Evolutionary conservation across 2,888 invertebrate species (phyloP), one percentile per base, ranked within the genome.

Genomic region (Ceramica pisi): DNA sequence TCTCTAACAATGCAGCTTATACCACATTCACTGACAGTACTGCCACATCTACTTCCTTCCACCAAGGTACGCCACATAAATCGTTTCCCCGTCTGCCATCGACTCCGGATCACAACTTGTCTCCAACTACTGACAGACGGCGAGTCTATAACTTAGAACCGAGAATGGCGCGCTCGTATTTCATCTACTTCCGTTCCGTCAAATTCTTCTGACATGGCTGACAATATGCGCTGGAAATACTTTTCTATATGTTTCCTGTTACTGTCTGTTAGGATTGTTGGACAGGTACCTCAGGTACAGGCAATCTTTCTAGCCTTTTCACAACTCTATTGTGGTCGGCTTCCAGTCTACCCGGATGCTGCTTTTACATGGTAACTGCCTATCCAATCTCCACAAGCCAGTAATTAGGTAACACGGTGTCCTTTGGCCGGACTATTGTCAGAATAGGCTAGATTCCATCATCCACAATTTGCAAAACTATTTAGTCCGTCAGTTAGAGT

Each of bases 81-180:
- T 70, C 46, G 10, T 19, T 21, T 19, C 10, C 26, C 23, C 67
- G 53, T 26, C 57, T 51, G 50, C 62, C 53, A 78, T 70, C 57
- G 67, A 61, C 31, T 38, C 55, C 63, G 48, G 65, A 67, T 61
- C 50, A 67, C 63, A 78, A 82, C 57, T 82, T 79, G 83, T 78
- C 82, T 78, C 51, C 9, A 67, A 72, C 55, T 67, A 56, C 31
- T 78, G 79, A 80, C 82, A 79, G 68, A 82, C 68, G 57, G 67
- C 35, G 35, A 23, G 50, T 41, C 55, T 41, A 46, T 55, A 81
- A 66, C 59, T 81, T 66, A 53, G 56, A 38, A 31, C 55, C 67
- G 9, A 38, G 46, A 31, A 23, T 19, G 44, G 38, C 41, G 57
- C 21, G 59, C n/a, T 60, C 80, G 31, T 76, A 81, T 77, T 65